Evolutionary conservation across 1,140 invertebrate species (phyloP), one percentile per base, ranked within the genome.

Genomic region (Neodiprion virginianus): DNA sequence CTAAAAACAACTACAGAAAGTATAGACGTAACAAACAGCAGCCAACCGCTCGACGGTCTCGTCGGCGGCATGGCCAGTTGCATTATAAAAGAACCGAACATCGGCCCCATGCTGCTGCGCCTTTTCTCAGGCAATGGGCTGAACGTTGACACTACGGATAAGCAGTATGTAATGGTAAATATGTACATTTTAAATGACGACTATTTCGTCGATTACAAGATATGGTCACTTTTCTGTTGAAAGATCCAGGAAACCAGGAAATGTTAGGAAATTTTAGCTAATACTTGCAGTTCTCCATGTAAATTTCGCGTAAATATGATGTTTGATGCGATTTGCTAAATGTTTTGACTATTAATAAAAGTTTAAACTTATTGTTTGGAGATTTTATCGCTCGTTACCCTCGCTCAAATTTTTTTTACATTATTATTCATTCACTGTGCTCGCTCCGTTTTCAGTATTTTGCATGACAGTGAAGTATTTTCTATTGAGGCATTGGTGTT

Each of bases 61-160:
- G 50, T 86, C 7, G 84, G 85, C 12, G 88, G 89, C 49, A 91
- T 94, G 84, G 91, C 92, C 47, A 88, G 89, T 23, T 89, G 88
- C 17, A 93, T 95, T 72, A 87, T 95, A 14, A 91, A 90, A 71
- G 92, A 95, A 82, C 87, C 89, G 65, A 93, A 94, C 78, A 92
- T 95, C 79, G 91, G 93, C n/a, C 90, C 92, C 76, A 91, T 95
- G 88, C 89, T 96, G 14, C 84, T 93, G 14, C 90, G 93, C 70
- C 91, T 96, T 76, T 88, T 95, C 61, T 95, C 94, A 17, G 93
- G 94, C 8, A 90, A 88, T 75, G 90, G 91, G 68, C 80, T 91
- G 72, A 87, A 88, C 78, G 80, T 86, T 5, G 88, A 89, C 66
- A 86, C 86, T 69, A 88, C 88, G 68, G 89, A 91, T 77, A 90